Evolutionary conservation across 2,888 invertebrate species (phyloP).

Genomic region (Scaeva pyrastri): DNA sequence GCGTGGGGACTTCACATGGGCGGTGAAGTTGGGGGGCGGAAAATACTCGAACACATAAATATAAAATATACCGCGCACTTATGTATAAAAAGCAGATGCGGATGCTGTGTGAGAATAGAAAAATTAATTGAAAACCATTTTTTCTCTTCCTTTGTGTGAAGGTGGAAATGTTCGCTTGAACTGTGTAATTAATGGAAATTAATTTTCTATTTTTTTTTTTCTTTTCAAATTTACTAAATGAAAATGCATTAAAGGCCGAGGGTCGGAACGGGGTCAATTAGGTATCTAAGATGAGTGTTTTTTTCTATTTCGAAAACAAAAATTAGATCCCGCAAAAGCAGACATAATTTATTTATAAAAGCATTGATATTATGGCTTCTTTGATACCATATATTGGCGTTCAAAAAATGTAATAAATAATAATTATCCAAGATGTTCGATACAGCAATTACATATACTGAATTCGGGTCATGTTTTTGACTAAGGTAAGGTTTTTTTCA

Average conservation of each 20-base stretch:
- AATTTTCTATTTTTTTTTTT: not conserved
- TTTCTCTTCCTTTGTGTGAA: constrained; percentile 8
- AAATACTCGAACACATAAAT: not conserved
- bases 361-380: not conserved
- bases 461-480: too few relatives aligned
- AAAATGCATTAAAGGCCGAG: not conserved
- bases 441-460: too few relatives aligned
- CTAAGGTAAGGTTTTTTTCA: too few relatives aligned
- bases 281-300: not conserved
- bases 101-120: constrained; percentile 43
- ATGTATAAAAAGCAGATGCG: constrained; percentile 18
- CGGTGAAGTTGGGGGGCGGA: constrained; percentile 50
- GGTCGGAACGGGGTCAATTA: not conserved
- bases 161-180: constrained; percentile 50
- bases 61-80: not conserved
- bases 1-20: constrained; percentile 40
- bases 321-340: not conserved
- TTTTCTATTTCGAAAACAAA: not conserved
- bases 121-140: constrained; percentile 54
- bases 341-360: not conserved
- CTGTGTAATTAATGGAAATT: constrained; percentile 40
- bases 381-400: not conserved
- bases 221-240: not conserved
- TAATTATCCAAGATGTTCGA: too few relatives aligned
- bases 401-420: too few relatives aligned